A percentile compares a stretch with the other conserved stretches of the same genome.
Evolutionary conservation across 2,113 vertebrate species (phyloP).

Genomic region (Cryptotis parvus): DNA sequence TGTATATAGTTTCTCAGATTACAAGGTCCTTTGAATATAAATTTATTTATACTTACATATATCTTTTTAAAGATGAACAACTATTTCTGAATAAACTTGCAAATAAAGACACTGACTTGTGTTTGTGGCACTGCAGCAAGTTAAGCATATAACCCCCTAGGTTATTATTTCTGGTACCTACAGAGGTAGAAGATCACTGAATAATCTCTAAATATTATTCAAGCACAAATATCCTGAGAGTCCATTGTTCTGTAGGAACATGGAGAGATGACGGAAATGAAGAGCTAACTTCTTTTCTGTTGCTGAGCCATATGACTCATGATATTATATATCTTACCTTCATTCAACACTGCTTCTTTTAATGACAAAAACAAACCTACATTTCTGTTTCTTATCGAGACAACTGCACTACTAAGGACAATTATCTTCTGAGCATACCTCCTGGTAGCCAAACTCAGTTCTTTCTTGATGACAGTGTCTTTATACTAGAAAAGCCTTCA

Average conservation of each 20-base stretch:
- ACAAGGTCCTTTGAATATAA: conserved; percentile 64
- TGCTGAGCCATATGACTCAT: conserved; percentile 19
- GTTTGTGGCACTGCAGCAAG: neutral
- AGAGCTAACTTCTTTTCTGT: conserved; percentile 20
- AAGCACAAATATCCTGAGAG: neutral
- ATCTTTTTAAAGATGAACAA: conserved; percentile 60
- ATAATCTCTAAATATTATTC: neutral
- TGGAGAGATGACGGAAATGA: conserved; percentile 7
- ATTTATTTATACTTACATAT: conserved; percentile 69
- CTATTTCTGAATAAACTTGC: conserved; percentile 49
- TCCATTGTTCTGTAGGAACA: neutral
- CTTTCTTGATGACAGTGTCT: neutral
- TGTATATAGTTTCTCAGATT: conserved; percentile 63
- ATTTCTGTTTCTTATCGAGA: neutral
- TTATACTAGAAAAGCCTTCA: neutral
- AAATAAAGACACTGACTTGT: conserved; percentile 22
- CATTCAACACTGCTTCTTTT: neutral
- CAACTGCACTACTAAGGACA: neutral
- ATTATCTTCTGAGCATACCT: neutral
- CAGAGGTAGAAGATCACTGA: neutral
- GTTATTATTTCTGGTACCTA: neutral
- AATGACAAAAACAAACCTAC: neutral
- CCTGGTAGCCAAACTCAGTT: neutral
- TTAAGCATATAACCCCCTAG: conserved; percentile 10
- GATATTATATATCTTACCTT: conserved; percentile 36